These are phyloP conservation scores for Semicossyphus pulcher DNA, from an alignment of 2,113 vertebrate genomes.

Conservation along the genomic window DNA sequence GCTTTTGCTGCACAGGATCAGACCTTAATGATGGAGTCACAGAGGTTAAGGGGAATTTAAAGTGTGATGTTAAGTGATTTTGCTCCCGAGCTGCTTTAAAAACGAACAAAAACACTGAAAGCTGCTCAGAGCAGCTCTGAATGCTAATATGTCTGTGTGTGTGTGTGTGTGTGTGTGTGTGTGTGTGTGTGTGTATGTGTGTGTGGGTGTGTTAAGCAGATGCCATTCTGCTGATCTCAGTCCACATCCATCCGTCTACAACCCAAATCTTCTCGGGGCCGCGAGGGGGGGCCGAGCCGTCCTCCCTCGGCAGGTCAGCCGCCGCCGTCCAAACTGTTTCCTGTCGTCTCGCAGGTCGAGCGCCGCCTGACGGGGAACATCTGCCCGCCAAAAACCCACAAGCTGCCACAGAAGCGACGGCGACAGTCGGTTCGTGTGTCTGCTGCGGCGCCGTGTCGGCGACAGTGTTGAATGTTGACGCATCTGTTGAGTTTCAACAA, in stretches of 20 bases:
- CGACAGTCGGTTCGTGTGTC: conserved; percentile 40
- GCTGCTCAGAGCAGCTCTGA: conserved; percentile 54
- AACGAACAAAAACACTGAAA: conserved; percentile 34
- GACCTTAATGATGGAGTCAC: neutral
- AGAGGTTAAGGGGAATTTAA: conserved; percentile 27
- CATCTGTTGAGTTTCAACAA: conserved; percentile 43
- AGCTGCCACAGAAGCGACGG: conserved; percentile 61
- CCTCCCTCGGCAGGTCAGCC: conserved; percentile 37
- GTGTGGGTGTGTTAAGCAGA: conserved; percentile 65
- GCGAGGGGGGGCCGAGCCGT: conserved; percentile 9
- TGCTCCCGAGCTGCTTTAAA: neutral
- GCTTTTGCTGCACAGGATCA: neutral
- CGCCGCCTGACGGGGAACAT: conserved; percentile 68
- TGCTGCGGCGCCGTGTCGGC: conserved; percentile 41
- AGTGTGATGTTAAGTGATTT: conserved; percentile 7
- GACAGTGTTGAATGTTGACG: conserved; percentile 55
- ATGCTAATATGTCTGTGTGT: conserved; percentile 49
- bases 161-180: too few species aligned
- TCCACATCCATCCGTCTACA: conserved; percentile 63
- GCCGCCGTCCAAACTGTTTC: conserved; percentile 33
- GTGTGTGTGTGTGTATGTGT: conserved; percentile 27
- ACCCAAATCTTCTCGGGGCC: conserved; percentile 42
- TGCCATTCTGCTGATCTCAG: conserved; percentile 75
- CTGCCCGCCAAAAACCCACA: conserved; percentile 67
- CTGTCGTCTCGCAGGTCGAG: conserved; percentile 58